Evolutionary conservation across 64 coral and sea anemone species (phyloP), one percentile per base, ranked within the genome.

Genomic region (Pocillopora verrucosa): DNA sequence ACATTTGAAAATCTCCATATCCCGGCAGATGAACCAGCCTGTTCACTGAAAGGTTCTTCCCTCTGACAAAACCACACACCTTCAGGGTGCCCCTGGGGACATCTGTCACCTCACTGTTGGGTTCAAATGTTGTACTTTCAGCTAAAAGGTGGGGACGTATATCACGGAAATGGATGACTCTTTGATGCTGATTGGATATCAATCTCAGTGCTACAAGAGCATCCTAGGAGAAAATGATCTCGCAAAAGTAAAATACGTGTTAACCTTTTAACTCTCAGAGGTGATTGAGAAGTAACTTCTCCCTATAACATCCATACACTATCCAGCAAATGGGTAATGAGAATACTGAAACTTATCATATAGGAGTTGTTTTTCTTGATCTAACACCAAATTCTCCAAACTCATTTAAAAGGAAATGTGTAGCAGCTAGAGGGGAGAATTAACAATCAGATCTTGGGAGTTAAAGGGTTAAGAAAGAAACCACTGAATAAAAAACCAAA

Each of bases 1-100:
- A 85, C 76, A 99, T 93, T 41, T 99, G 94, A 61, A 99, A 99
- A 60, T 93, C 91, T 60, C 97, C 97, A 90, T 86, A 99, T 10
- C 97, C 97, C 38, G 97, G 90, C 70, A 99, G 67, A 62, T 99
- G 91, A 72, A 95, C 91, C 16, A 99, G 83, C 90, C 94, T 90
- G 26, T 99, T 99, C 22, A 92, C 97, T 60, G 88, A 95, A 20
- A 99, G 88, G 61, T 72, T 88, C 68, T 59, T 90, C 20, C 97
- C 97, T 59, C 94, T 76, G 16, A 99, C 58, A 89, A 89, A 99
- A 10, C 97, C 97, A 78, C 90, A 92, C 10, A 99, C 94, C 70
- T 99, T 99, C 16, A 99, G 64, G 19, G 94, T 99, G 34, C 97
- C 97, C 56, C 69, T 88, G 14, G 73, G n/a, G 19, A 59, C 34